These are phyloP conservation scores for Athene cunicularia DNA, from an alignment of 2,113 vertebrate species.

Conservation along the genomic window DNA sequence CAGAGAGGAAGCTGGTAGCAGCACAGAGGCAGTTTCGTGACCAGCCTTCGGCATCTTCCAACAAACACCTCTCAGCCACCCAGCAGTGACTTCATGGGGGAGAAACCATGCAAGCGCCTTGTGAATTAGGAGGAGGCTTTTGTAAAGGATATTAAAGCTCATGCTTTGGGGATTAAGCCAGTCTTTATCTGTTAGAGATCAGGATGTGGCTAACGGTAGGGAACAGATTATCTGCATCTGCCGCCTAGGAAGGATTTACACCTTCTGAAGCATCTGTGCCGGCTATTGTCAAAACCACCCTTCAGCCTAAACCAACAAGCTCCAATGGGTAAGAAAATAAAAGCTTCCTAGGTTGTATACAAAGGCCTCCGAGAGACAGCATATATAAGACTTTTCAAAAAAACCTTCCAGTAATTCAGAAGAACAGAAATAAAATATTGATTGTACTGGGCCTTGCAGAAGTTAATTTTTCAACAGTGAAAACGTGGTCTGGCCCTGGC, in stretches of 20 bases:
- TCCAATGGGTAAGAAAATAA: background rate
- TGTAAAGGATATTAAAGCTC: constrained; percentile 55
- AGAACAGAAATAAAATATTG: background rate
- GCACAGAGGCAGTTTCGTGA: accelerated
- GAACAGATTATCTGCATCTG: constrained; percentile 54
- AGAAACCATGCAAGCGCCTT: background rate
- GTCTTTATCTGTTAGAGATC: constrained; percentile 60
- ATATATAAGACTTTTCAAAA: background rate
- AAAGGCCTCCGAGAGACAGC: background rate
- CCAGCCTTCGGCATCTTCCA: background rate
- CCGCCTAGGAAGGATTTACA: constrained; percentile 32
- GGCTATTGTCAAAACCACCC: background rate
- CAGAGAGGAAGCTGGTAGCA: background rate
- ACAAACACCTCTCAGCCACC: background rate
- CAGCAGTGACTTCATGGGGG: background rate
- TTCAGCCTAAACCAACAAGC: background rate
- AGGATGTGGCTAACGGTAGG: constrained; percentile 43
- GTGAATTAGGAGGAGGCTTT: constrained; percentile 10
- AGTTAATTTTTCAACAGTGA: background rate
- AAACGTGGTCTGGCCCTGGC: background rate
- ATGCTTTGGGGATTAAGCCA: constrained; percentile 45
- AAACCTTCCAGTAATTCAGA: background rate
- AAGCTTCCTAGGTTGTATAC: background rate
- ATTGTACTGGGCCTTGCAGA: background rate
- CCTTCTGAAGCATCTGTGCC: constrained; percentile 53